Conservation (phyloP, 2,113 vertebrate genomes). For the Megalops atlanticus region DNA sequence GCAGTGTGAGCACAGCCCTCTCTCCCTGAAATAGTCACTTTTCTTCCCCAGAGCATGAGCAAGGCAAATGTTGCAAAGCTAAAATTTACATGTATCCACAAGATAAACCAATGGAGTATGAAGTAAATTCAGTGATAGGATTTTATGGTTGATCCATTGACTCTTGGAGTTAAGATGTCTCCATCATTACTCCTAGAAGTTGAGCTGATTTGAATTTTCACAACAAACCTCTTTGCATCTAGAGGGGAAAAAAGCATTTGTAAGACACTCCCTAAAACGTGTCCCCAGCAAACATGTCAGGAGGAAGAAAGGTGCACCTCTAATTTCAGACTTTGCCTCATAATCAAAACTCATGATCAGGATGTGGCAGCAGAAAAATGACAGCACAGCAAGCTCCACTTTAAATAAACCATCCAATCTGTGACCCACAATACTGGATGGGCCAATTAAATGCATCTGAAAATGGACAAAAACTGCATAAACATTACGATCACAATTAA, state of each 20-base stretch:
- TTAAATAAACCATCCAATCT: neutral
- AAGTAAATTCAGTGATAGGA: neutral
- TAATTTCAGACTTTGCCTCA: neutral
- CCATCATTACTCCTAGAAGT: no score
- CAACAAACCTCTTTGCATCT: no score
- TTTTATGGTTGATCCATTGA: no score
- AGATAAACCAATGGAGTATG: neutral
- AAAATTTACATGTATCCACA: neutral
- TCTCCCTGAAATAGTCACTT: neutral
- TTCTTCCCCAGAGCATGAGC: neutral
- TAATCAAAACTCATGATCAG: neutral
- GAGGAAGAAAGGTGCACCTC: neutral
- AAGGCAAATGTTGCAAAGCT: neutral
- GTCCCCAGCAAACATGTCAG: no score
- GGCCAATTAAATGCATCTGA: slow-evolving; percentile 9
- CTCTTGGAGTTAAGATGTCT: no score
- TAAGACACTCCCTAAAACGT: neutral
- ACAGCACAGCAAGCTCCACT: neutral
- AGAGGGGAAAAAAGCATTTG: neutral
- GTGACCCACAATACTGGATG: neutral
- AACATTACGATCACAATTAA: slow-evolving; percentile 20
- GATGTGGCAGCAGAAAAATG: neutral
- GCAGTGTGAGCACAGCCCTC: neutral
- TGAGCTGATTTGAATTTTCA: no score
- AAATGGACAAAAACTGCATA: neutral